phyloP scores from a whole-genome alignment of 2,113 vertebrate species.

The Alosa alosa region DNA sequence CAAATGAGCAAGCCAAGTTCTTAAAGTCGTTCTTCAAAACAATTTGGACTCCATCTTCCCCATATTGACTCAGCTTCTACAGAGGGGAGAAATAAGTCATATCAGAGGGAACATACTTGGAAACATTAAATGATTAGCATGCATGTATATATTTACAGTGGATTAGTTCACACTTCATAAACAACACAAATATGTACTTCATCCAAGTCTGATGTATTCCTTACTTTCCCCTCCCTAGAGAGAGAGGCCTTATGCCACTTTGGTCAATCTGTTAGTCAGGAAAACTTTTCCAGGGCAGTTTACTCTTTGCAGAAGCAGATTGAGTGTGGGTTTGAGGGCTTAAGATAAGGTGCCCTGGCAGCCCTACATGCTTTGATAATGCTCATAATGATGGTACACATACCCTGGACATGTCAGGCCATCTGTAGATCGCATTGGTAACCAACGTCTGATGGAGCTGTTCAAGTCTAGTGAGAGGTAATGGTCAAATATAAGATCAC shows the following conservation, averaged over 20 bases:
- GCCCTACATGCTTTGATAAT: not conserved
- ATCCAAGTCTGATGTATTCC: not conserved
- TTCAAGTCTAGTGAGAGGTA: slow-evolving; percentile 59
- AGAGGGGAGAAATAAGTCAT: slow-evolving; percentile 36
- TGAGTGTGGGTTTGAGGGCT: not conserved
- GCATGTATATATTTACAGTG: not conserved
- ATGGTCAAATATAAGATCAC: too few relatives aligned
- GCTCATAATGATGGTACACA: slow-evolving; percentile 33
- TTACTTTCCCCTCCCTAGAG: not conserved
- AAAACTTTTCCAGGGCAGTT: not conserved
- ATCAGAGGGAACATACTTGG: not conserved
- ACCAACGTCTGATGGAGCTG: slow-evolving; percentile 78
- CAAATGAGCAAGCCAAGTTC: not conserved
- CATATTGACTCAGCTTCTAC: slow-evolving; percentile 64
- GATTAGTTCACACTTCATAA: not conserved
- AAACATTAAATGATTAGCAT: not conserved
- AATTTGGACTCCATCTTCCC: slow-evolving; percentile 59
- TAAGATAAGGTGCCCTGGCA: not conserved
- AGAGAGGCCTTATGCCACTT: not conserved
- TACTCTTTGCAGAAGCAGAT: not conserved
- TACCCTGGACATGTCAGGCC: slow-evolving; percentile 78
- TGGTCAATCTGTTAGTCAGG: not conserved
- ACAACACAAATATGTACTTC: not conserved
- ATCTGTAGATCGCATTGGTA: slow-evolving; percentile 75
- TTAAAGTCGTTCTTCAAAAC: slow-evolving; percentile 65